Evolutionary conservation across 1,140 invertebrate genomes (phyloP).

Genomic region (Pentalonia nigronervosa): DNA sequence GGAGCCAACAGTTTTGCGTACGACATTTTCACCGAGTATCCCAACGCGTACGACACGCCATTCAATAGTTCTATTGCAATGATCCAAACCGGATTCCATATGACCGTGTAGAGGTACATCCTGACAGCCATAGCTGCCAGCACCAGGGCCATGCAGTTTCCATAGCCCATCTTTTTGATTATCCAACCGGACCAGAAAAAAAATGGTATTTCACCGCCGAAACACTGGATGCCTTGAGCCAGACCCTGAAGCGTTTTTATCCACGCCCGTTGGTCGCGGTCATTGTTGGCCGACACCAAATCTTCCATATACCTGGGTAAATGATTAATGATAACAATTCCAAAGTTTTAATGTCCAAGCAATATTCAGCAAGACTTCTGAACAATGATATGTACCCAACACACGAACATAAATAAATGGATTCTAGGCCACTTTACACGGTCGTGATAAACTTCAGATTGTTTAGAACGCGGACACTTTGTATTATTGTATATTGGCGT

Average conservation of each 20-base stretch:
- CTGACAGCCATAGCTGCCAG: conserved; percentile 77
- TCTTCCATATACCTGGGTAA: conserved; percentile 73
- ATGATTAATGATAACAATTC: no score
- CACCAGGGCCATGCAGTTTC: conserved; percentile 82
- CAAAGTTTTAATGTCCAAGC: no score
- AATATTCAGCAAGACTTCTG: no score
- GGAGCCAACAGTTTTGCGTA: conserved; percentile 86
- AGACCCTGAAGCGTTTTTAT: conserved; percentile 84
- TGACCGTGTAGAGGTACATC: conserved; percentile 82
- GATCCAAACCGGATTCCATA: conserved; percentile 81
- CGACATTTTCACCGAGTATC: conserved; percentile 87
- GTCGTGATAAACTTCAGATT: no score
- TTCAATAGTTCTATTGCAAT: conserved; percentile 86
- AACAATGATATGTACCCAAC: no score
- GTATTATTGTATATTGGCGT: no score
- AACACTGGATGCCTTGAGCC: conserved; percentile 80
- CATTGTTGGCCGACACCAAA: conserved; percentile 65
- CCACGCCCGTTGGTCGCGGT: conserved; percentile 67
- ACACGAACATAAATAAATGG: no score
- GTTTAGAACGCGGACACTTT: no score
- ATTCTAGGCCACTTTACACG: no score
- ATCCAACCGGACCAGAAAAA: conserved; percentile 85
- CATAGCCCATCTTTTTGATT: conserved; percentile 79
- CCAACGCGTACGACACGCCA: conserved; percentile 86
- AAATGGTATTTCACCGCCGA: conserved; percentile 86